Conservation (phyloP, 2,113 vertebrate species). For the Trinectes maculatus region DNA sequence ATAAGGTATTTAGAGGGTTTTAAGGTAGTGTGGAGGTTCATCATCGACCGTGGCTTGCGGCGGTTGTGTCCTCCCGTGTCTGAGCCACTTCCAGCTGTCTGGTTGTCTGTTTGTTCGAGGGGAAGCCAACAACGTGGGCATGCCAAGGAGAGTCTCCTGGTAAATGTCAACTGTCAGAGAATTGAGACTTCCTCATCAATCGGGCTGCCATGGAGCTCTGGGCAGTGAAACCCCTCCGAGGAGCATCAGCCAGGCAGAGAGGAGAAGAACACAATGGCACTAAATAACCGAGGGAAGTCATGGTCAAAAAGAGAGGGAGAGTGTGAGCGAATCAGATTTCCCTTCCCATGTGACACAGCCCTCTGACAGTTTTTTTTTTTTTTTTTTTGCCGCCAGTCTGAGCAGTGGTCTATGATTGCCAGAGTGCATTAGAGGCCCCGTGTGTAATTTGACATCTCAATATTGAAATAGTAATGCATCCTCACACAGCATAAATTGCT, state of each 20-base stretch:
- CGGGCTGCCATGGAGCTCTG: conserved; percentile 70
- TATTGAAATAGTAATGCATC: conserved; percentile 78
- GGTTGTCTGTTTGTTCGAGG: conserved; percentile 80
- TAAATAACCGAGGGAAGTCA: conserved; percentile 58
- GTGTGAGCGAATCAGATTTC: conserved; percentile 67
- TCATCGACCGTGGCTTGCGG: not conserved
- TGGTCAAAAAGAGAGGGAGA: conserved; percentile 49
- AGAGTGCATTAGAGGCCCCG: conserved; percentile 80
- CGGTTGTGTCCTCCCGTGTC: conserved; percentile 26
- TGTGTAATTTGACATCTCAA: conserved; percentile 80
- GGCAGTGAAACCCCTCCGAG: conserved; percentile 63
- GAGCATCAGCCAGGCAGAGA: conserved; percentile 37
- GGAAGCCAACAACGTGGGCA: conserved; percentile 83
- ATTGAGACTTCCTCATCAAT: conserved; percentile 81
- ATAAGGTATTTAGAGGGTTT: not conserved
- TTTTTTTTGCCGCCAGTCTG: conserved; percentile 71
- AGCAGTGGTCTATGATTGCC: conserved; percentile 73
- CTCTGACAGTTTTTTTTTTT: conserved; percentile 58
- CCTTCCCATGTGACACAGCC: conserved; percentile 69
- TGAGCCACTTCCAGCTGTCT: conserved; percentile 59
- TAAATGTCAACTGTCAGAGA: conserved; percentile 88
- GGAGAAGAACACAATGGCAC: conserved; percentile 23
- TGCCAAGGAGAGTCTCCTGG: conserved; percentile 86
- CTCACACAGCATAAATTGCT: conserved; percentile 72
- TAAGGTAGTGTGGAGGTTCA: not conserved